A percentile compares a stretch with the other conserved stretches of the same genome.
These are phyloP conservation scores for Corynorhinus townsendii DNA, from an alignment of 2,113 vertebrate genomes.

Conservation along the genomic window DNA sequence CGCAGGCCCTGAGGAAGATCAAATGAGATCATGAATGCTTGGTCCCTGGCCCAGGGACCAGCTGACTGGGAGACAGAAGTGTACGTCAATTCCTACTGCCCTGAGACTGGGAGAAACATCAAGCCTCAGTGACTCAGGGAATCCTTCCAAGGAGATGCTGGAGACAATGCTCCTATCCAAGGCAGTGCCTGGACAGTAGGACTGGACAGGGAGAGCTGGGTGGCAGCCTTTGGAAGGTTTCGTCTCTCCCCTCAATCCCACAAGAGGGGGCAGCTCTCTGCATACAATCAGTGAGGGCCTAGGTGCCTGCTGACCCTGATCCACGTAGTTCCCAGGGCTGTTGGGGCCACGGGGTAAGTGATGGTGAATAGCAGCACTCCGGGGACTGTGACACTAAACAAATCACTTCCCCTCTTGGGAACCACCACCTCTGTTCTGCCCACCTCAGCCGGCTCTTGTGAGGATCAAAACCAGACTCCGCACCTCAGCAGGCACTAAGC, in stretches of 20 bases:
- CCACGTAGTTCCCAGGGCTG: neutral
- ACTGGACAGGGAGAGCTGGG: neutral
- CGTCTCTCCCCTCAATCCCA: neutral
- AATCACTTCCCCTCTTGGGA: neutral
- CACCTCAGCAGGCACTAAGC: neutral
- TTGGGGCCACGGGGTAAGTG: neutral
- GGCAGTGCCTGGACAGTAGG: neutral
- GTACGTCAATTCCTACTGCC: neutral
- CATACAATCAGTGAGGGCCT: neutral
- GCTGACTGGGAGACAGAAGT: neutral
- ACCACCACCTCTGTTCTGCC: neutral
- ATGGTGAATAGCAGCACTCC: neutral
- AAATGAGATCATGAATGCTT: neutral
- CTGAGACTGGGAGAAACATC: neutral
- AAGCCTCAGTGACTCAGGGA: neutral
- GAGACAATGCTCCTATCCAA: neutral
- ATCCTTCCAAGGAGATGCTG: neutral
- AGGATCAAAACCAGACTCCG: neutral
- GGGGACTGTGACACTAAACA: neutral
- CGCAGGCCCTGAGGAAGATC: neutral
- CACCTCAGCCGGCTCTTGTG: neutral
- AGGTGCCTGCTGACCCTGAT: neutral
- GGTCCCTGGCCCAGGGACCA: neutral
- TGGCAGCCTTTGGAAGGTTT: neutral
- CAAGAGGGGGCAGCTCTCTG: neutral